Evolutionary conservation across 2,113 vertebrate species (phyloP).

Genomic region (Symphodus melops): DNA sequence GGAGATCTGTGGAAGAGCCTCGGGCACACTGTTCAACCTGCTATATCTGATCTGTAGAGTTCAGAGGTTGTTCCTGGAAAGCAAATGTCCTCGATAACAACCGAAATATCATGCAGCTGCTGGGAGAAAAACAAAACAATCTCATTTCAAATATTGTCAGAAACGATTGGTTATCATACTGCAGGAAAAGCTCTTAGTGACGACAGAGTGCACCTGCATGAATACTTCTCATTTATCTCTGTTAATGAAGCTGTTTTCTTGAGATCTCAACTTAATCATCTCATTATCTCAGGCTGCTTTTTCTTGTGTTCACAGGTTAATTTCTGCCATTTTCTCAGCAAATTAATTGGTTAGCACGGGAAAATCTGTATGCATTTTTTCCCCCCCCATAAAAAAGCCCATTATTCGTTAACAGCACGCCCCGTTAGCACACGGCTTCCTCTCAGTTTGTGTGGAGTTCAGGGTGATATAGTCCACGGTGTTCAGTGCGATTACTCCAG

Average conservation of each 20-base stretch:
- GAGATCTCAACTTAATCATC: too few relatives aligned
- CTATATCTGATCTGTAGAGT: conserved; percentile 42
- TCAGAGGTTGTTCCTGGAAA: neutral
- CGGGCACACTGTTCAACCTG: conserved; percentile 11
- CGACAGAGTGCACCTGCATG: too few relatives aligned
- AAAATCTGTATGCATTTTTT: neutral
- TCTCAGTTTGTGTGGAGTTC: conserved; percentile 5
- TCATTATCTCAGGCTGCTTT: too few relatives aligned
- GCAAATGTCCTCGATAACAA: conserved; percentile 23
- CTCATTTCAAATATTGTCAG: conserved; percentile 25
- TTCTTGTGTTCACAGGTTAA: too few relatives aligned
- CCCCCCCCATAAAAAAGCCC: conserved; percentile 3
- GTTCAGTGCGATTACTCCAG: conserved; percentile 62
- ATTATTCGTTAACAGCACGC: neutral
- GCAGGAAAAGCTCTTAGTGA: neutral
- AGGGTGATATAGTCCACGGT: conserved; percentile 41
- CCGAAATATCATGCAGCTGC: neutral
- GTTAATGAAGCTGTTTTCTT: too few relatives aligned
- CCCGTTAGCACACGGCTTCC: conserved; percentile 9
- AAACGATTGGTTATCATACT: conserved; percentile 11
- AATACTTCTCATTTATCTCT: too few relatives aligned
- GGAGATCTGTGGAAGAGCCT: conserved; percentile 43
- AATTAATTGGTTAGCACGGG: too few relatives aligned
- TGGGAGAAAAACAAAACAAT: conserved; percentile 14
- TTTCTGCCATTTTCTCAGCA: too few relatives aligned